Base-by-base conservation (phyloP, 2,113 vertebrate species). In the Dipodomys merriami region DNA sequence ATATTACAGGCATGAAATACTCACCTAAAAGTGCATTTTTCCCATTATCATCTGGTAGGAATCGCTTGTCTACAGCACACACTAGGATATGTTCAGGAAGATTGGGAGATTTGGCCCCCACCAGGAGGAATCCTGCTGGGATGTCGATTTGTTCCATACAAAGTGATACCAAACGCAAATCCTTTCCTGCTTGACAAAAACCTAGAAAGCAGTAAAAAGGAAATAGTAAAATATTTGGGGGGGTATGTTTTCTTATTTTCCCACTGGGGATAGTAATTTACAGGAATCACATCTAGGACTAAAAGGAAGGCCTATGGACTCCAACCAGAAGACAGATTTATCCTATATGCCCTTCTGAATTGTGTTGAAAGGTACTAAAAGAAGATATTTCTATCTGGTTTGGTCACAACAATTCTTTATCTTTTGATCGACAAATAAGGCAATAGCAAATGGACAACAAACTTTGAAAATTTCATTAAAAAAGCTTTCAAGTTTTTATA, bases 1-100 rank as follows among this genome's bases (percentile, higher is more conserved):
- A 73, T 65, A 68, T 86, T 53, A 73, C 3, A 95, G 78, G 29
- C 39, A 19, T 68, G 60, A 89, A 83, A 19, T 39, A 98, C 98
- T 98, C 97, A 99, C 99, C 99, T 99, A 99, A 99, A 99, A 99
- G 99, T 99, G 99, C 99, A 99, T 99, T 99, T 99, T 99, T 99
- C 94, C 99, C 99, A 91, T 99, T 99, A 97, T 99, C 99, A 94
- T 99, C 99, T 68, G 99, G 99, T 97, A 99, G 98, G 97, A 99
- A 99, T 83, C 99, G 97, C 69, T 99, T 99, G 98, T 99, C 99
- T 92, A 99, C 99, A 68, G 99, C 99, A 13, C 99, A 99, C 95
- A 99, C 99, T 29, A 99, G 98, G 96, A 99, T 99, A 98, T 99
- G 99, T 97, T 99, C 99, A 6, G 99, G 99, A 97, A 99, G 98